Evolutionary conservation across 1,140 invertebrate genomes (phyloP).

Genomic region (Drosophila neocordata): DNA sequence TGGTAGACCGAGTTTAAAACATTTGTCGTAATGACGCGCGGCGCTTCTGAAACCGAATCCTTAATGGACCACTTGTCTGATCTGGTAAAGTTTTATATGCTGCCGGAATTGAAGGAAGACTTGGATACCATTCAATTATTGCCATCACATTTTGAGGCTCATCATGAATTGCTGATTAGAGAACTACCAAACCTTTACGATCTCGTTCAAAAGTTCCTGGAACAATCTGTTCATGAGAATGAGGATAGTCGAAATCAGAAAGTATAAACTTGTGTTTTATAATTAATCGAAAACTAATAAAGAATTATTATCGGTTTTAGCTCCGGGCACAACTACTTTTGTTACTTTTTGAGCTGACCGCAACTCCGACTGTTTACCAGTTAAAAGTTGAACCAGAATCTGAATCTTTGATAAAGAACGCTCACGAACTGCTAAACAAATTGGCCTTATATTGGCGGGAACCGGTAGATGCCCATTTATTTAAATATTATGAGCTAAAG

Average conservation of each 20-base stretch:
- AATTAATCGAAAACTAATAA: background rate
- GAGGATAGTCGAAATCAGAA: slow-evolving; percentile 22
- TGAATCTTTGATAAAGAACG: slow-evolving; percentile 35
- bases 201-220: slow-evolving; percentile 48
- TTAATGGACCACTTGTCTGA: slow-evolving; percentile 38
- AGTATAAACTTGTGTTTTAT: slow-evolving; percentile 13
- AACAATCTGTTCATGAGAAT: background rate
- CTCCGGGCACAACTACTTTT: slow-evolving; percentile 46
- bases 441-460: slow-evolving; percentile 1
- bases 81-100: slow-evolving; percentile 58
- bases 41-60: slow-evolving; percentile 31
- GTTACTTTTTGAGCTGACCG: slow-evolving; percentile 59
- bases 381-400: slow-evolving; percentile 7
- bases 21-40: slow-evolving; percentile 9
- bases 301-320: slow-evolving; percentile 24
- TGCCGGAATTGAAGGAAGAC: slow-evolving; percentile 50
- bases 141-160: slow-evolving; percentile 39
- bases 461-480: slow-evolving; percentile 27
- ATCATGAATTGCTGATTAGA: slow-evolving; percentile 41
- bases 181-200: slow-evolving; percentile 60
- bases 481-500: slow-evolving; percentile 55
- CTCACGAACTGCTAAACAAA: slow-evolving; percentile 35
- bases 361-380: slow-evolving; percentile 40
- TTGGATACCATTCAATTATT: slow-evolving; percentile 45
- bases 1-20: background rate